A percentile compares a stretch with the other conserved stretches of the same genome.
These are phyloP conservation scores for Anagyrus pseudococci DNA, from an alignment of 2,888 invertebrate species.

Conservation along the genomic window DNA sequence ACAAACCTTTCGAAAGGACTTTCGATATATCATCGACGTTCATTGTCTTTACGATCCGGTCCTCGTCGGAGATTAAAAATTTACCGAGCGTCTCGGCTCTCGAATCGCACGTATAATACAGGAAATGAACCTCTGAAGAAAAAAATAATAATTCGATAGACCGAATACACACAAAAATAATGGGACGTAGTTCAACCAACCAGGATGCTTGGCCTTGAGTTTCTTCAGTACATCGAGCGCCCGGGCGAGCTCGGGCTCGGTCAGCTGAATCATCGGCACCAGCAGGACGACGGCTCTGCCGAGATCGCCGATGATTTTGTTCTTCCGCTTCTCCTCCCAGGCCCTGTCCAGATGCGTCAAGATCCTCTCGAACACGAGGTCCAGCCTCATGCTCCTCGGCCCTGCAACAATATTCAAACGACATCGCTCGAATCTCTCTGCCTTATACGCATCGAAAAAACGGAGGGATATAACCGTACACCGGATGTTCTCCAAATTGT, in stretches of 20 bases:
- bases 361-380: slow-evolving; percentile 40
- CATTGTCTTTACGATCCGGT: slow-evolving; percentile 45
- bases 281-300: slow-evolving; percentile 51
- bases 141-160: neutral
- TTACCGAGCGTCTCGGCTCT: slow-evolving; percentile 42
- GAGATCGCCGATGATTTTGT: slow-evolving; percentile 44
- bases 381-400: slow-evolving; percentile 47
- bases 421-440: no score
- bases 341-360: slow-evolving; percentile 43
- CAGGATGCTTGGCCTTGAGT: slow-evolving; percentile 49
- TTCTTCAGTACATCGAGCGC: slow-evolving; percentile 41
- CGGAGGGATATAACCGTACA: no score
- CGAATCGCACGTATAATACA: slow-evolving; percentile 47
- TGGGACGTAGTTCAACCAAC: slow-evolving; percentile 38
- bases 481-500: slow-evolving; percentile 41
- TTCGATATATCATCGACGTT: slow-evolving; percentile 44
- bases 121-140: slow-evolving; percentile 46
- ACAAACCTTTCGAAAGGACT: slow-evolving; percentile 42
- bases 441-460: no score
- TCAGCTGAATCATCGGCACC: slow-evolving; percentile 42
- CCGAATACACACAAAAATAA: neutral
- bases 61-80: slow-evolving; percentile 47
- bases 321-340: slow-evolving; percentile 43
- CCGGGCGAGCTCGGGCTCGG: slow-evolving; percentile 38
- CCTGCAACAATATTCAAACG: slow-evolving; percentile 40